Evolutionary conservation across 2,113 vertebrate species (phyloP).

Genomic region (Tachuris rubrigastra): DNA sequence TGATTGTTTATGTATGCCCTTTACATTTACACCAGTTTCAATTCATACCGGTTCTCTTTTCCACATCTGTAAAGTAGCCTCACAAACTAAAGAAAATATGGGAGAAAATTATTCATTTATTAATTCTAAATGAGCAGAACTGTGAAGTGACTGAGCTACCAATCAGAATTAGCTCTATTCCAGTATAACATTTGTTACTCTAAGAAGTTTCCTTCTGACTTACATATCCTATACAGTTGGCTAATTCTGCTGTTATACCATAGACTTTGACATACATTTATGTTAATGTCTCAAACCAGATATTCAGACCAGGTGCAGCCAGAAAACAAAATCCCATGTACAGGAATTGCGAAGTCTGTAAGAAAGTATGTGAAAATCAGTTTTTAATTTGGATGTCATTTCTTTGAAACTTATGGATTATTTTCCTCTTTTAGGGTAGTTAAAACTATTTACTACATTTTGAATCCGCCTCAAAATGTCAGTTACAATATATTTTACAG

Average conservation of each 20-base stretch:
- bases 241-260: background rate
- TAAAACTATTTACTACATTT: background rate
- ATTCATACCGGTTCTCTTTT: background rate
- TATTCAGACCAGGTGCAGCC: background rate
- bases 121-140: background rate
- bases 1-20: background rate
- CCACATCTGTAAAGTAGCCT: background rate
- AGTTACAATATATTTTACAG: background rate
- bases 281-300: background rate
- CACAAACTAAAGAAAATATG: background rate
- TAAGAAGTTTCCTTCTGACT: background rate
- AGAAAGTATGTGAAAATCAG: background rate
- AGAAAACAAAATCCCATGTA: background rate
- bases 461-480: background rate
- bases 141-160: background rate
- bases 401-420: background rate
- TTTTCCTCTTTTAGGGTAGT: background rate
- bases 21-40: background rate
- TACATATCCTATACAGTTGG: background rate
- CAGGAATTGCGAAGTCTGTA: background rate
- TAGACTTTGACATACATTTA: background rate
- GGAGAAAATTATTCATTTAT: background rate
- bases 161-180: background rate
- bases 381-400: background rate
- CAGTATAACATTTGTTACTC: background rate